Base-by-base conservation (phyloP, 2,797 vertebrate genomes). In the Morus bassanus region DNA sequence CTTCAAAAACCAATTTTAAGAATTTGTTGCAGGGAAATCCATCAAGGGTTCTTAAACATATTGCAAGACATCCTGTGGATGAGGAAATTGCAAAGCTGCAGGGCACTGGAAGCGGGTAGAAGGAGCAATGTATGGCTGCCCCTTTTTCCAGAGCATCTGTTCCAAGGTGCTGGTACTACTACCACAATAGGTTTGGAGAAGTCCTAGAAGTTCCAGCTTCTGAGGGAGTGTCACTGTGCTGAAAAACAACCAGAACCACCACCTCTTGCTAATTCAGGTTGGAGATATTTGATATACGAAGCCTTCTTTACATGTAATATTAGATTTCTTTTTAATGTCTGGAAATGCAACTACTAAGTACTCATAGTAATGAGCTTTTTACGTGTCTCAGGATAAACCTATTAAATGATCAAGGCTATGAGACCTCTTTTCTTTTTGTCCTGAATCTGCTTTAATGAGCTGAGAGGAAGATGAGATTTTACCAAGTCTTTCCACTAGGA, bases 351-450 rank as follows among this genome's bases (percentile, higher is more conserved):
- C 64, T 79, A 37, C 31, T 89, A 70, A 93, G 45, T 74, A 77
- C 50, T 84, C 22, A 60, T 70, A 69, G 51, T 59, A 41, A 11
- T 59, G 60, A 92, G 43, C 39, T 65, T 82, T 88, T 93, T 69
- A n/a, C 51, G 27, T 53, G 14, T 54, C 73, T 94, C 56, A 90
- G 50, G 68, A 79, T 90, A 96, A 93, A 92, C n/a, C 46, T 90
- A 45, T 88, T 85, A 79, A 93, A 88, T 70, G 3, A 68, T 90
- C 31, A 63, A 91, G 57, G 60, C 27, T 75, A 11, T 27, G 39
- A 28, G 56, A 57, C 30, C 14, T 60, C 11, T 65, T 83, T 75
- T 64, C 11, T 76, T 89, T 88, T 67, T 57, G 50, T 86, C 9
- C 11, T 13, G 33, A 82, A 57, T 48, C 46, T 83, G 24, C 37